phyloP scores from a whole-genome alignment of 1,140 invertebrate genomes.

The Orius insidiosus region DNA sequence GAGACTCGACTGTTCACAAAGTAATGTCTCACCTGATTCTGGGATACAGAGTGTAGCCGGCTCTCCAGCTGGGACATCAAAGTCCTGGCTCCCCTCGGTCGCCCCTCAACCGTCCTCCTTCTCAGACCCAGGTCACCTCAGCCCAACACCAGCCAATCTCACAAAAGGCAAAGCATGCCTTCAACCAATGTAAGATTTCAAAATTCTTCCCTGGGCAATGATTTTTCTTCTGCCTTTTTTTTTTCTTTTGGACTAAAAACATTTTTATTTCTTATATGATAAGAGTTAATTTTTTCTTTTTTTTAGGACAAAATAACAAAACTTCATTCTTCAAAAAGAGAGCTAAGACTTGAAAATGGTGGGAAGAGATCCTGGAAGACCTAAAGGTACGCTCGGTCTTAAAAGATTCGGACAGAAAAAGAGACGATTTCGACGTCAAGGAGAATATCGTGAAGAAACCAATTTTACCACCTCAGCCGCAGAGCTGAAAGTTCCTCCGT shows the following conservation, averaged over 20 bases:
- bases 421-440: constrained; percentile 11
- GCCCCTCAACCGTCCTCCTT: constrained; percentile 24
- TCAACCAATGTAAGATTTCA: constrained; percentile 1
- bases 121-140: constrained; percentile 26
- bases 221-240: too few relatives aligned
- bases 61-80: constrained; percentile 49
- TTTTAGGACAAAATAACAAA: constrained; percentile 19
- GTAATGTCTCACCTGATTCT: constrained; percentile 80
- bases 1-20: constrained; percentile 27
- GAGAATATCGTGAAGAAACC: background rate
- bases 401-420: constrained; percentile 17
- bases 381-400: constrained; percentile 18
- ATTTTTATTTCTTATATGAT: too few relatives aligned
- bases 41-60: constrained; percentile 75
- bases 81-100: constrained; percentile 29
- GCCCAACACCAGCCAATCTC: constrained; percentile 21
- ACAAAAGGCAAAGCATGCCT: background rate
- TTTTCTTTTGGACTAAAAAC: too few relatives aligned
- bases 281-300: constrained; percentile 3
- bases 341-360: constrained; percentile 13
- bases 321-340: constrained; percentile 15
- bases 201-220: background rate
- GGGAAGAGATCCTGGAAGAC: constrained; percentile 22
- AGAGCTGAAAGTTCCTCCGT: constrained; percentile 30
- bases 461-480: constrained; percentile 27